Percentiles rank a stretch among this genome's conserved stretches.
These are phyloP conservation scores for Agonopterix heracliana DNA, from an alignment of 2,888 invertebrate species.

Conservation along the genomic window DNA sequence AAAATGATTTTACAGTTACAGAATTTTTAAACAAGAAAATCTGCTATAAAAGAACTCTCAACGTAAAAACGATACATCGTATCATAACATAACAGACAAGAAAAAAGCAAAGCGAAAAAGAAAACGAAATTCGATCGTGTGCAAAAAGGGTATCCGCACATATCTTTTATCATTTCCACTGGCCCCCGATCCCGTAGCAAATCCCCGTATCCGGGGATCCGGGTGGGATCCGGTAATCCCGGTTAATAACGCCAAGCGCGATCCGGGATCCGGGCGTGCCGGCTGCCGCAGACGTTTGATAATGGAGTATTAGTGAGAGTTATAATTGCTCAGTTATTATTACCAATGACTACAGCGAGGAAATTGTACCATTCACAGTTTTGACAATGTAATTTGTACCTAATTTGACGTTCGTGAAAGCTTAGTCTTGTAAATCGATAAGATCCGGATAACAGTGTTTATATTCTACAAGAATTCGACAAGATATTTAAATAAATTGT, in stretches of 20 bases:
- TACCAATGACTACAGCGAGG: constrained; percentile 30
- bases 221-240: constrained; percentile 64
- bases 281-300: constrained; percentile 48
- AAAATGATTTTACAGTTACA: too few species aligned
- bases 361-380: neutral
- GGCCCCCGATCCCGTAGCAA: constrained; percentile 67
- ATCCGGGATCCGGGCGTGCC: constrained; percentile 11
- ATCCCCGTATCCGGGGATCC: constrained; percentile 70
- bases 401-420: constrained; percentile 1
- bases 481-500: neutral
- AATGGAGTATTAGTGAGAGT: constrained; percentile 61
- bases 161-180: constrained; percentile 72
- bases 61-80: too few species aligned
- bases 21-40: too few species aligned
- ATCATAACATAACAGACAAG: too few species aligned
- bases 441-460: too few species aligned
- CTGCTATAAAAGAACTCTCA: too few species aligned
- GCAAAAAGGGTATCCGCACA: constrained; percentile 33
- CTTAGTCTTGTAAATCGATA: neutral
- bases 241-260: constrained; percentile 64
- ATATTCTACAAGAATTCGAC: too few species aligned
- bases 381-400: neutral
- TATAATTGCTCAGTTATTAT: constrained; percentile 63
- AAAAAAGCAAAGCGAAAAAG: neutral
- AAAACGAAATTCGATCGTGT: constrained; percentile 20